Base-by-base conservation (phyloP, 2,888 invertebrate species). In the Leptopilina syphax region DNA sequence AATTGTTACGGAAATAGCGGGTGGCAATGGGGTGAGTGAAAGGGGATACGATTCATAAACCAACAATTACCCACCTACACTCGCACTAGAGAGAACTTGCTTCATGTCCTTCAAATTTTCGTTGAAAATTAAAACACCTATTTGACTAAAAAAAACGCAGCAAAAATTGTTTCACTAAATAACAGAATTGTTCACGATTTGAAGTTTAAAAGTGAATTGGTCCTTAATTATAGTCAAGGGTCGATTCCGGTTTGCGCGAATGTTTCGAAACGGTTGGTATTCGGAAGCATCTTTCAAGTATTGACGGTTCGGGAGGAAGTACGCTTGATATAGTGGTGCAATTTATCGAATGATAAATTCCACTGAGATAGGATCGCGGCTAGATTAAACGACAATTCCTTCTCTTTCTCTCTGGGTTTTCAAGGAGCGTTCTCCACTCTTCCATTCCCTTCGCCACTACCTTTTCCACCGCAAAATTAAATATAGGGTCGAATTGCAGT, bases 301-400 rank as follows among this genome's bases (percentile, higher is more conserved):
- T 86, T 86, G 89, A 88, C 87, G 85, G 79, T 85, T 84, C 80
- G 82, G 84, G 83, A 85, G 86, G 86, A 88, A 88, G 88, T 44
- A 8, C 87, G 83, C 84, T 85, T 87, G 89, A 89, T 88, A 89
- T 87, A 89, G 82, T 84, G 85, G 86, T 78, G 88, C 89, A 90
- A 91, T 91, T 91, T 91, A 91, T 91, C 90, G 90, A 91, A 91
- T 91, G 91, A 91, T 92, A 91, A 90, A 92, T 91, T 91, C 87
- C 87, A 82, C 83, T 82, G 83, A 88, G 91, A 91, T 92, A 90
- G 91, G 88, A 91, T 90, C 91, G 87, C 88, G 88, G 89, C 90
- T 90, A 89, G 91, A 91, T 92, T 91, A 91, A 91, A 91, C 89
- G 90, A 87, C 89, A 87, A 91, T 89, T 90, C 86, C 84, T 86